These are phyloP conservation scores for Chiloscyllium plagiosum DNA, from an alignment of 2,113 vertebrate genomes.

Conservation along the genomic window DNA sequence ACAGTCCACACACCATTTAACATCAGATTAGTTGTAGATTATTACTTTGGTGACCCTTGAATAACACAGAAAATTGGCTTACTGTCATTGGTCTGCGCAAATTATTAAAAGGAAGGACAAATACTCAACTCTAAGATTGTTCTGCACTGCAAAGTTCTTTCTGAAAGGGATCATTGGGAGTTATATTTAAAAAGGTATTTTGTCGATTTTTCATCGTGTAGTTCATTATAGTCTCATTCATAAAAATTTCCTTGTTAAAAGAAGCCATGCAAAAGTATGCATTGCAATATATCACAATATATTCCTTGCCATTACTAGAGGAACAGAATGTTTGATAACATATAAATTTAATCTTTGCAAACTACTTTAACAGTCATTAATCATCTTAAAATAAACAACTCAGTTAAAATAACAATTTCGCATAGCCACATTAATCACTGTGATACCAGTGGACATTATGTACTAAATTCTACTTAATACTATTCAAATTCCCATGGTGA, in stretches of 20 bases:
- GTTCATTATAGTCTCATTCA: background rate
- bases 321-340: background rate
- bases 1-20: constrained; percentile 14
- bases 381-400: background rate
- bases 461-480: background rate
- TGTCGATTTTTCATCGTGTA: background rate
- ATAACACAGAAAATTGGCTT: background rate
- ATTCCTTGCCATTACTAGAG: background rate
- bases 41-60: background rate
- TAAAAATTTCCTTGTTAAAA: background rate
- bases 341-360: background rate
- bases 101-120: background rate
- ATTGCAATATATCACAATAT: background rate
- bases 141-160: background rate
- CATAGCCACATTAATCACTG: background rate
- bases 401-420: background rate
- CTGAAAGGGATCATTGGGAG: background rate
- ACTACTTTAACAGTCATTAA: background rate
- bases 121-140: background rate
- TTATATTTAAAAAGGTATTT: background rate
- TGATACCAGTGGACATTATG: background rate
- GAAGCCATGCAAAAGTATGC: background rate
- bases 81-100: background rate
- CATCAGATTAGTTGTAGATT: constrained; percentile 19
- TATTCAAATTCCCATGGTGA: background rate